Percentiles rank a stretch among this genome's conserved stretches.
Evolutionary conservation across 2,113 vertebrate species (phyloP).

Genomic region (Neodontobutis hainanensis): DNA sequence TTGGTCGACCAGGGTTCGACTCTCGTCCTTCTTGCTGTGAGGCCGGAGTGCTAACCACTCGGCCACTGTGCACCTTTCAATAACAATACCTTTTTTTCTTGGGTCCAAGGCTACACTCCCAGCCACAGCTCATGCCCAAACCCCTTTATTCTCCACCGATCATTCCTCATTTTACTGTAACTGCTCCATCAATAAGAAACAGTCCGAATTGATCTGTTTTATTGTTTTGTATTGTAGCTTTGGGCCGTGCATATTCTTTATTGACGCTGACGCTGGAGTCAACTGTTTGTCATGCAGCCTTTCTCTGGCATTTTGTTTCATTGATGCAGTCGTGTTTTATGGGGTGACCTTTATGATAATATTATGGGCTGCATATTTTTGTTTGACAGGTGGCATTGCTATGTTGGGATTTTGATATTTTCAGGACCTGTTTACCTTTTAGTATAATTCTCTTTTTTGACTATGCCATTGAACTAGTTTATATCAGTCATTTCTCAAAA

Average conservation of each 20-base stretch:
- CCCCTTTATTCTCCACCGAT: neutral
- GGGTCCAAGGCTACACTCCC: conserved; percentile 1
- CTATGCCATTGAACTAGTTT: neutral
- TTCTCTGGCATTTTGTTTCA: conserved; percentile 51
- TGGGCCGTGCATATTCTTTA: conserved; percentile 6
- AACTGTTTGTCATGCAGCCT: conserved; percentile 27
- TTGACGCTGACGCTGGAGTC: conserved; percentile 21
- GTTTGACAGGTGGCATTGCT: conserved; percentile 10
- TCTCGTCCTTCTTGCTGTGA: too few relatives aligned
- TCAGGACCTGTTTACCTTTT: neutral
- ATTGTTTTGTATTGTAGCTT: conserved; percentile 19
- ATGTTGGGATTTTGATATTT: conserved; percentile 25
- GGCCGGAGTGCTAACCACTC: too few relatives aligned
- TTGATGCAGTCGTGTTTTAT: conserved; percentile 45
- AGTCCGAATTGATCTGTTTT: conserved; percentile 22
- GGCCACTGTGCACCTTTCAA: too few relatives aligned
- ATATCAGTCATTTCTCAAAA: neutral
- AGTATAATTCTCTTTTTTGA: conserved; percentile 4
- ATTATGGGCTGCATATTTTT: conserved; percentile 26
- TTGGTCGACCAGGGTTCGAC: too few relatives aligned
- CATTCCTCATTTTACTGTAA: conserved; percentile 2
- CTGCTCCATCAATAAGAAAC: conserved; percentile 10
- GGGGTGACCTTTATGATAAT: conserved; percentile 45
- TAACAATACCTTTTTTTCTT: neutral
- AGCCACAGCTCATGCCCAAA: neutral